A percentile compares a stretch with the other conserved stretches of the same genome.
These are phyloP conservation scores for Passer montanus DNA, from an alignment of 2,113 vertebrate genomes.

Conservation along the genomic window DNA sequence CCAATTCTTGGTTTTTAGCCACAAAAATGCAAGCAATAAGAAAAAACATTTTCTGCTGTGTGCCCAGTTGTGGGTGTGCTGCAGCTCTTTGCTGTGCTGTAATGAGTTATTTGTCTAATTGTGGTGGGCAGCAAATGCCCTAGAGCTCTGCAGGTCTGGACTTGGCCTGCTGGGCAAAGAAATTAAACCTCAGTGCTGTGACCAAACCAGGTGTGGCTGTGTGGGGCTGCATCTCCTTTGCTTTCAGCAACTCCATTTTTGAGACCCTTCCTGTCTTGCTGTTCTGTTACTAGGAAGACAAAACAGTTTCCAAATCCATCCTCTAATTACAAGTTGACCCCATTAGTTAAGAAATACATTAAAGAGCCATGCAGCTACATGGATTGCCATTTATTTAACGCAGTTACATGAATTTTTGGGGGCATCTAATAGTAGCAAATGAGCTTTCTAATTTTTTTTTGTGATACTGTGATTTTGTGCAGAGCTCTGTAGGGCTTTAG, in stretches of 20 bases:
- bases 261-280: neutral
- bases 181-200: rapidly evolving
- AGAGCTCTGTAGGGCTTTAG: neutral
- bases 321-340: neutral
- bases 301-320: neutral
- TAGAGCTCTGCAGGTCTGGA: neutral
- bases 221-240: neutral
- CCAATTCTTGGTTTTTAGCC: neutral
- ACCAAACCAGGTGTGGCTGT: neutral
- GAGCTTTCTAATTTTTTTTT: neutral
- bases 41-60: neutral
- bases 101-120: neutral
- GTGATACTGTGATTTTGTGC: neutral
- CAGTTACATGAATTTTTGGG: neutral
- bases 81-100: neutral
- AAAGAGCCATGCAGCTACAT: neutral
- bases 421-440: neutral
- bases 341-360: neutral
- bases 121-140: neutral
- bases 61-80: neutral
- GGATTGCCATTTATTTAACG: neutral
- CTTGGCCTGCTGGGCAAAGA: neutral
- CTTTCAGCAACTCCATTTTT: neutral
- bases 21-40: neutral
- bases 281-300: neutral